A percentile compares a stretch with the other conserved stretches of the same genome.
These are phyloP conservation scores for Drosophila ezoana DNA, from an alignment of 2,888 invertebrate genomes.

Conservation along the genomic window DNA sequence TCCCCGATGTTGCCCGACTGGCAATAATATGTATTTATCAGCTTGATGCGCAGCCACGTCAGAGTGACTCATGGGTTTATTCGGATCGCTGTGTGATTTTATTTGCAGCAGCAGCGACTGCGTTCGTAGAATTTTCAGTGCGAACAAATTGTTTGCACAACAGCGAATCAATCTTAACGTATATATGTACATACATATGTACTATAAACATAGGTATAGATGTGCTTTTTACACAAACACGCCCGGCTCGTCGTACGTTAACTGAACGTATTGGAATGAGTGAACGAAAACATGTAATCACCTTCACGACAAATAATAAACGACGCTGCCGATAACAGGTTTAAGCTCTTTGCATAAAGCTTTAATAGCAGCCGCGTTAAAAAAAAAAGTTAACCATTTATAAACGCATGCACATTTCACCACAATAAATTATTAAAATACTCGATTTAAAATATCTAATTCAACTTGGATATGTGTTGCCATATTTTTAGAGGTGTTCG, in stretches of 20 bases:
- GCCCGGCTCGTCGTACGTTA: slow-evolving; percentile 28
- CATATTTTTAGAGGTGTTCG: neutral
- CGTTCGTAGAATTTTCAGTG: slow-evolving; percentile 38
- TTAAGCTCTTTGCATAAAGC: slow-evolving; percentile 58
- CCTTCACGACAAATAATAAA: slow-evolving; percentile 17
- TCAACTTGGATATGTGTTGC: slow-evolving; percentile 30
- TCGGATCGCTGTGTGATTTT: slow-evolving; percentile 66
- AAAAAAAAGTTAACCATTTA: neutral
- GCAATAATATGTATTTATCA: slow-evolving; percentile 52
- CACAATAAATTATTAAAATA: slow-evolving; percentile 16
- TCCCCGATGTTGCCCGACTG: slow-evolving; percentile 64
- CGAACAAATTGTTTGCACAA: slow-evolving; percentile 62
- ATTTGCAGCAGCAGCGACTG: slow-evolving; percentile 23
- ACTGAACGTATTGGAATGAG: slow-evolving; percentile 53
- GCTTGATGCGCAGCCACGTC: slow-evolving; percentile 48
- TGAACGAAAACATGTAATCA: slow-evolving; percentile 31
- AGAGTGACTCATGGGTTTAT: slow-evolving; percentile 75
- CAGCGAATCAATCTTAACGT: slow-evolving; percentile 27
- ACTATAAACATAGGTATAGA: slow-evolving; percentile 14
- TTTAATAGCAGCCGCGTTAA: slow-evolving; percentile 19
- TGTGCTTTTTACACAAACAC: slow-evolving; percentile 2
- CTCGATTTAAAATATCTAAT: slow-evolving; percentile 26
- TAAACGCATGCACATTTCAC: slow-evolving; percentile 16
- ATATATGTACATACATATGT: slow-evolving; percentile 10
- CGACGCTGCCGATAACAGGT: slow-evolving; percentile 65